Evolutionary conservation across 1,140 invertebrate species (phyloP).

Genomic region (Odontomachus brunneus): DNA sequence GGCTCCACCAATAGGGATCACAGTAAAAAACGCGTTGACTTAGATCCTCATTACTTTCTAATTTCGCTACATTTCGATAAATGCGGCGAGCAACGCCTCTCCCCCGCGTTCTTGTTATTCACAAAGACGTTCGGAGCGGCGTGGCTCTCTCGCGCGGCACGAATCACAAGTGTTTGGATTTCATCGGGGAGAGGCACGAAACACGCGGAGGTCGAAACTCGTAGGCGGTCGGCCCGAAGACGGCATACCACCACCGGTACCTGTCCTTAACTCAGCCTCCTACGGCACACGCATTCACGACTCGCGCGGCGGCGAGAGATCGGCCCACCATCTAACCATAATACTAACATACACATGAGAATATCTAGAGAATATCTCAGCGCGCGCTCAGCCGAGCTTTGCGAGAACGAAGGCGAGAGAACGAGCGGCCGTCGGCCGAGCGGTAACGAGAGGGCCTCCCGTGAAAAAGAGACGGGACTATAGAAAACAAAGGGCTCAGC

Average conservation of each 20-base stretch:
- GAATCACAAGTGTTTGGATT: slow-evolving; percentile 52
- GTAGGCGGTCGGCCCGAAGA: slow-evolving; percentile 74
- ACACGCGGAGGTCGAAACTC: slow-evolving; percentile 65
- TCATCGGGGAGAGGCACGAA: slow-evolving; percentile 46
- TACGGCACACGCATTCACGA: slow-evolving; percentile 65
- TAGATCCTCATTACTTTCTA: too few species aligned
- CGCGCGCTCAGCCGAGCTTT: not conserved
- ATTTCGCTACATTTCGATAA: too few species aligned
- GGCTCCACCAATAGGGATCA: too few species aligned
- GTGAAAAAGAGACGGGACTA: slow-evolving; percentile 6
- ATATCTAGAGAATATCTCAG: slow-evolving; percentile 38
- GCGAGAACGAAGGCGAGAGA: slow-evolving; percentile 11
- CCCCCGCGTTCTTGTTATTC: slow-evolving; percentile 37
- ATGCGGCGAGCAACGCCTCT: not conserved
- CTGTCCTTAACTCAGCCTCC: slow-evolving; percentile 79
- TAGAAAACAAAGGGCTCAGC: slow-evolving; percentile 23
- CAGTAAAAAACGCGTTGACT: too few species aligned
- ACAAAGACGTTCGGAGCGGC: slow-evolving; percentile 11
- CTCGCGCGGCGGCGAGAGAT: slow-evolving; percentile 50
- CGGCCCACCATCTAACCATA: slow-evolving; percentile 75
- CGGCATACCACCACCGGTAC: slow-evolving; percentile 80
- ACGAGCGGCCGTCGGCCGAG: slow-evolving; percentile 31
- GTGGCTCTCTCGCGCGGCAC: slow-evolving; percentile 7
- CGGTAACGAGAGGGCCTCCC: slow-evolving; percentile 31
- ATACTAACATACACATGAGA: slow-evolving; percentile 61